A percentile compares a stretch with the other conserved stretches of the same genome.
These are phyloP conservation scores for Drosophila atripex DNA, from an alignment of 2,888 invertebrate genomes.

Conservation along the genomic window DNA sequence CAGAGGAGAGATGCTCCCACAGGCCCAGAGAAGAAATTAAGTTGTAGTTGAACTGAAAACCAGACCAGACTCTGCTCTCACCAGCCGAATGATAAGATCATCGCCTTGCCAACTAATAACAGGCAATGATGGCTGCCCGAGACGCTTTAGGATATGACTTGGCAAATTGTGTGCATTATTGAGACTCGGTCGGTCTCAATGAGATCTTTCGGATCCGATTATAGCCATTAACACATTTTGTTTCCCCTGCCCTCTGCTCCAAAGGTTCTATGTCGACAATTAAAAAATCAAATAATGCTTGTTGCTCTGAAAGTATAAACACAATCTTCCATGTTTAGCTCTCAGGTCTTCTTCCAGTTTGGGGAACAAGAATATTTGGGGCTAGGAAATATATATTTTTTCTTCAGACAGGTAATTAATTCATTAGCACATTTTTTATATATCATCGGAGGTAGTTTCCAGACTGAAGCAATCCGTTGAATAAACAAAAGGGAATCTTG, in stretches of 20 bases:
- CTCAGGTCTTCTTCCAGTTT: conserved; percentile 34
- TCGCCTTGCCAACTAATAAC: conserved; percentile 63
- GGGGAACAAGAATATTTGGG: conserved; percentile 20
- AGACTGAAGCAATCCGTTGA: conserved; percentile 21
- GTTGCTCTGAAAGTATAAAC: conserved; percentile 53
- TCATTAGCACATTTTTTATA: conserved; percentile 59
- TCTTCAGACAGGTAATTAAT: conserved; percentile 70
- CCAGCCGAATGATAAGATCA: conserved; percentile 63
- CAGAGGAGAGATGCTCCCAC: conserved; percentile 53
- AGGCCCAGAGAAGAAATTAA: conserved; percentile 52
- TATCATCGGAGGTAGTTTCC: conserved; percentile 38
- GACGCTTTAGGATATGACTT: conserved; percentile 79
- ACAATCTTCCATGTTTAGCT: conserved; percentile 41
- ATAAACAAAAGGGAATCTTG: conserved; percentile 28
- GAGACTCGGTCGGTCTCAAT: conserved; percentile 30
- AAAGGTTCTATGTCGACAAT: conserved; percentile 58
- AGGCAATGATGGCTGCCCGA: conserved; percentile 59
- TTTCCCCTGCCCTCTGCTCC: conserved; percentile 35
- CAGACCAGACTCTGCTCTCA: conserved; percentile 12
- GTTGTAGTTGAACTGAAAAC: conserved; percentile 51
- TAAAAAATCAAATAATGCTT: conserved; percentile 72
- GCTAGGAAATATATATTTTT: conserved; percentile 34
- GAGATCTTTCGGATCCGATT: conserved; percentile 76
- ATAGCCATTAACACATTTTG: conserved; percentile 80
- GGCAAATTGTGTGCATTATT: conserved; percentile 76